Conservation (phyloP, 2,113 vertebrate genomes). For the Hymenochirus boettgeri region DNA sequence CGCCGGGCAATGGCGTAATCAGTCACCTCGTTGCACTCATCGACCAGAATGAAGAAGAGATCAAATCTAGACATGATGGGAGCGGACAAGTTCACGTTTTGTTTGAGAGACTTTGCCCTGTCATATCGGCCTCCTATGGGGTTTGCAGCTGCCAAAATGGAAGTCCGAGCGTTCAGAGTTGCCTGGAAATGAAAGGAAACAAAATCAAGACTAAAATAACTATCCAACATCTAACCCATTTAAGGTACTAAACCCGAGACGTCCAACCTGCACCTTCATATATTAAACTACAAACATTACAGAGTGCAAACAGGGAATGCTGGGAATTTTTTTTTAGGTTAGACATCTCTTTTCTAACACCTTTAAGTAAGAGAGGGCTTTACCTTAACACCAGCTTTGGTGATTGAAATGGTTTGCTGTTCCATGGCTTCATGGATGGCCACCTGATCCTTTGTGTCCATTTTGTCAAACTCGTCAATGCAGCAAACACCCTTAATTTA, state of each 20-base stretch:
- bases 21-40: slow-evolving; percentile 96
- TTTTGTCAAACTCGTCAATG: slow-evolving; percentile 98
- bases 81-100: slow-evolving; percentile 89
- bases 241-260: no score
- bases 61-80: slow-evolving; percentile 98
- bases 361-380: no score
- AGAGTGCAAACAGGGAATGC: no score
- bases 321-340: neutral
- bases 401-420: slow-evolving; percentile 98
- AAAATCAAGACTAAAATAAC: no score
- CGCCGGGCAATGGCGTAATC: slow-evolving; percentile 96
- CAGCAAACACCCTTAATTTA: slow-evolving; percentile 87
- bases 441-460: slow-evolving; percentile 92
- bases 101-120: slow-evolving; percentile 93
- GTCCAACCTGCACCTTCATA: no score
- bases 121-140: slow-evolving; percentile 88
- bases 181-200: slow-evolving; percentile 63
- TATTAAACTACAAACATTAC: no score
- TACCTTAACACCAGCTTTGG: slow-evolving; percentile 98
- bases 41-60: slow-evolving; percentile 98
- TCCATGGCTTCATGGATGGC: slow-evolving; percentile 99
- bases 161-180: slow-evolving; percentile 95
- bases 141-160: slow-evolving; percentile 96
- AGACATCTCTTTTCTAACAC: no score
- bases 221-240: no score